Base-by-base conservation (phyloP, 2,113 vertebrate genomes). In the Benthochromis sp. region DNA sequence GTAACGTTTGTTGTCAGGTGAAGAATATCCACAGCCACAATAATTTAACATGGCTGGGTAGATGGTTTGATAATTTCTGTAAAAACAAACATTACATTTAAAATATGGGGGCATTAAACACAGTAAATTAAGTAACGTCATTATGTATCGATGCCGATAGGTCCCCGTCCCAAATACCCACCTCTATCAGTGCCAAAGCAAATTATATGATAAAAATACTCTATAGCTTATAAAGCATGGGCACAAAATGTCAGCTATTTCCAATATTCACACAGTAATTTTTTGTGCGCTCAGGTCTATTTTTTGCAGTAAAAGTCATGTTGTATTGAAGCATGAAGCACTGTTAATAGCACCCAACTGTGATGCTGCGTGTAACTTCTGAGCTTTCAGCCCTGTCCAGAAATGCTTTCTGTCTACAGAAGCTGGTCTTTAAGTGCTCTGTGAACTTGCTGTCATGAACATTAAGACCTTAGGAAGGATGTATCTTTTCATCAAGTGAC, bases 391-490 rank as follows among this genome's bases (percentile, higher is more conserved):
- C 17, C 19, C 31, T 4, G 34, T 29, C 16, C n/a, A 83, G 52
- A 24, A 43, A 66, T 69, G 83, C 16, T 47, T 84, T 87, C 63
- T 31, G 43, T 80, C 59, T 24, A 12, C 79, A 82, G 40, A 31
- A 86, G 57, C 8, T 90, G 79, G 29, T 88, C 85, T 86, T 57
- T 55, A 66, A 82, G 57, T 61, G 45, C 34, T 59, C 84, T 53
- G 50, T 54, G 6, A 76, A 81, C 71, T 84, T 80, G 50, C 40
- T 27, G 34, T 83, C 19, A 34, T 71, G 59, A 88, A 90, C 91
- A 85, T 79, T 84, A 69, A 89, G 83, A 89, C 81, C 73, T 84
- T n/a, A 47, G 66, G 76, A 88, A 52, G 73, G 76, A 88, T 78
- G 50, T 45, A 86, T 88, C 81, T 88, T 52, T 24, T 29, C 53